Conservation (phyloP, 2,888 invertebrate genomes). For the Drosophila histrio region DNA sequence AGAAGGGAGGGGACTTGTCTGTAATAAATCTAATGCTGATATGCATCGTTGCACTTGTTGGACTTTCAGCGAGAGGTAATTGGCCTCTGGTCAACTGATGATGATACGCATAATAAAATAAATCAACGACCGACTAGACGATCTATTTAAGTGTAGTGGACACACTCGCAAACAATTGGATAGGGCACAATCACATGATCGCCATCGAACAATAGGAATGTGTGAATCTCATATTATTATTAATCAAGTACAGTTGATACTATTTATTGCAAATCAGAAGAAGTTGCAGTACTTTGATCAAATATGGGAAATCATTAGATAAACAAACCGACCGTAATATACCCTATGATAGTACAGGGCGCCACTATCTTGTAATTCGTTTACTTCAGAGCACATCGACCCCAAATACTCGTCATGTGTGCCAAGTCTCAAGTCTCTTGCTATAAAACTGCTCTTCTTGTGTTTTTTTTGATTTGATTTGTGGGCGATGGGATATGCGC, state of each 20-base stretch:
- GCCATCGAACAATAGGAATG: conserved; percentile 8
- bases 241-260: not conserved
- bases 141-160: conserved; percentile 10
- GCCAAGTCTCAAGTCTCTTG: too few species aligned
- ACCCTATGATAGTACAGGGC: too few species aligned
- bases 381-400: too few species aligned
- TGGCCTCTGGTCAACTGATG: conserved; percentile 46
- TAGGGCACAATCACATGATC: conserved; percentile 14
- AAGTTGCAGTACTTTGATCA: too few species aligned
- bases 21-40: conserved; percentile 58
- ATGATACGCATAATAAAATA: conserved; percentile 49
- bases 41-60: conserved; percentile 58
- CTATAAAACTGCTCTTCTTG: too few species aligned
- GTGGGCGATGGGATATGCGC: too few species aligned
- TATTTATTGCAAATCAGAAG: not conserved
- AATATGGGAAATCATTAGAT: too few species aligned
- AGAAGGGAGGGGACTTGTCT: not conserved
- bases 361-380: too few species aligned
- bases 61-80: conserved; percentile 61
- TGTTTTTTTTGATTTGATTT: too few species aligned
- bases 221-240: not conserved
- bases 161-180: conserved; percentile 8
- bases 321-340: too few species aligned
- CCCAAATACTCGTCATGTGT: too few species aligned
- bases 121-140: conserved; percentile 30